Base-by-base conservation (phyloP, 2,888 invertebrate genomes). In the Diarsia rubi region DNA sequence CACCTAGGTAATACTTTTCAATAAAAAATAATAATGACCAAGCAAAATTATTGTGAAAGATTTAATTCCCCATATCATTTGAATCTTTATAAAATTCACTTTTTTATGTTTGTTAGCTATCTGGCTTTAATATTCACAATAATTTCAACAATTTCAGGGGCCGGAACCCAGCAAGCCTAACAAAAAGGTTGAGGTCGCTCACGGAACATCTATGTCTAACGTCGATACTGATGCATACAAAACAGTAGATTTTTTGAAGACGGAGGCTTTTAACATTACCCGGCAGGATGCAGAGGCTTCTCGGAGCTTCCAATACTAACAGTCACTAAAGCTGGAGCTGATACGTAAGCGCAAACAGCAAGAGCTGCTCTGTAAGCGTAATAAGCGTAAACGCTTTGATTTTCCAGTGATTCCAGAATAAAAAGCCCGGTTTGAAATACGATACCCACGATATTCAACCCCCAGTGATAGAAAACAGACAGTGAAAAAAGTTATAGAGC, bases 241-340 rank as follows among this genome's bases (percentile, higher is more conserved):
- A 93, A 98, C 98, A 2, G 99, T 99, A 0, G 99, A 99, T 95
- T 99, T 99, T 95, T 96, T 98, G 69, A 99, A 99, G 96, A 99
- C 99, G 0, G 98, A 98, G 92, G 99, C 99, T 11, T 98, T 99
- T 91, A 98, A 98, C 93, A 98, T 98, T 78, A 99, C 98, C 54
- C 97, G 98, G 69, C 98, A 98, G 91, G 98, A 98, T 90, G 98
- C 98, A 0, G 98, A 98, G 91, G 98, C 97, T 80, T 97, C 97
- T 52, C 94, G 98, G 47, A 78, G 73, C 11, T 73, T 73, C 47
- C 87, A 86, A 54, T 69, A 77, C 70, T 86, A 87, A 73, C 77
- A 85, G 5, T 3, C 44, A 6, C 42, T 65, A 37, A 37, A 31
- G 8, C n/a, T n/a, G 14, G n/a, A n/a, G 14, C 31, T 3, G 16